These are phyloP conservation scores for Liodrosophila aerea DNA, from an alignment of 2,888 invertebrate species.

Conservation along the genomic window DNA sequence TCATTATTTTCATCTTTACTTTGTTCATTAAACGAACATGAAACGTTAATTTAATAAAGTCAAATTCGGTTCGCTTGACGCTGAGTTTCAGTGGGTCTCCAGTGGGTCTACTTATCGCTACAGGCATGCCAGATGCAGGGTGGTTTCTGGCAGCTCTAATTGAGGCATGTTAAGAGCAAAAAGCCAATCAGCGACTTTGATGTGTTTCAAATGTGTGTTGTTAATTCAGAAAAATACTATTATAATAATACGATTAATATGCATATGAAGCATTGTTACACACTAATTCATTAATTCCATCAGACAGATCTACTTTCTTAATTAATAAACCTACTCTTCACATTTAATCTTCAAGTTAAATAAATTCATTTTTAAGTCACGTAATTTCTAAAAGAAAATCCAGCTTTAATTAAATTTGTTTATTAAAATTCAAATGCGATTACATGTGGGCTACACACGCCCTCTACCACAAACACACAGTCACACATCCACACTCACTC, in stretches of 20 bases:
- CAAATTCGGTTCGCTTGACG: constrained; percentile 49
- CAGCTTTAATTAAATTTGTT: no score
- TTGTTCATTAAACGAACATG: constrained; percentile 78
- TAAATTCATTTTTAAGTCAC: no score
- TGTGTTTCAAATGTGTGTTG: constrained; percentile 11
- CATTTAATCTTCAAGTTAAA: no score
- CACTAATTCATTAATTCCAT: no score
- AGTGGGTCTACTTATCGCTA: neutral
- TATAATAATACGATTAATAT: neutral
- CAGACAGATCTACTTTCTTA: no score
- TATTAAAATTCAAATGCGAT: no score
- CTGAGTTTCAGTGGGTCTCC: neutral
- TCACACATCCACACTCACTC: constrained; percentile 7
- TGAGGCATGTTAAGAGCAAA: constrained; percentile 35
- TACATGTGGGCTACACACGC: no score
- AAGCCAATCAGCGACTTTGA: constrained; percentile 34
- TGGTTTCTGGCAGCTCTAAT: constrained; percentile 31
- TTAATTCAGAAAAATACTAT: neutral
- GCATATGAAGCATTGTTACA: no score
- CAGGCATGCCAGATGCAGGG: neutral
- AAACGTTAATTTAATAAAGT: constrained; percentile 78
- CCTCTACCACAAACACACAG: neutral
- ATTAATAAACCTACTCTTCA: no score
- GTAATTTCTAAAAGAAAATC: no score
- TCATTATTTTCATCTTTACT: constrained; percentile 75